Conservation (phyloP, 2,888 invertebrate species). For the Agriotes lineatus region DNA sequence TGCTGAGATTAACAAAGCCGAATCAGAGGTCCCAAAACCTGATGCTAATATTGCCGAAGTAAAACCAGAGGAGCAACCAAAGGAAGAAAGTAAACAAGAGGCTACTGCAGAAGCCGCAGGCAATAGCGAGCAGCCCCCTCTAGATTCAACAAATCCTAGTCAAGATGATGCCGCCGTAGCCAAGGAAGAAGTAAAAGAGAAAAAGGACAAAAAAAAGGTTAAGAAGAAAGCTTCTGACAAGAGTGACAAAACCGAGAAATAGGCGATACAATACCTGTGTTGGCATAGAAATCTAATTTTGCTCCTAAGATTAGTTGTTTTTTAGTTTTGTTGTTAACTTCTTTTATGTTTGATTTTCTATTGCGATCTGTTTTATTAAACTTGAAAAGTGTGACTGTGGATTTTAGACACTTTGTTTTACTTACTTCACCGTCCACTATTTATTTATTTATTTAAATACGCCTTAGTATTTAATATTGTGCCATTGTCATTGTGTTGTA, state of each 20-base stretch:
- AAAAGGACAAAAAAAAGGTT: slow-evolving; percentile 60
- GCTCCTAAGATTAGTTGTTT: slow-evolving; percentile 4
- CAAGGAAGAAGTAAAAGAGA: slow-evolving; percentile 57
- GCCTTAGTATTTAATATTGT: slow-evolving; percentile 20
- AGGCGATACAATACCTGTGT: neutral
- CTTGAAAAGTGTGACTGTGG: slow-evolving; percentile 23
- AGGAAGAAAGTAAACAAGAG: slow-evolving; percentile 36
- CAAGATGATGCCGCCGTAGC: slow-evolving; percentile 16
- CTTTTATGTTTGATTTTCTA: neutral
- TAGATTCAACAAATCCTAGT: slow-evolving; percentile 11
- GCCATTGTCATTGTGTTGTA: slow-evolving; percentile 23
- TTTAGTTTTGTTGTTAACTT: slow-evolving; percentile 21
- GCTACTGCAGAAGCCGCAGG: slow-evolving; percentile 8
- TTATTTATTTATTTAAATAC: slow-evolving; percentile 23
- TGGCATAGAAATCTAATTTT: slow-evolving; percentile 5
- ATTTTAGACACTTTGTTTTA: slow-evolving; percentile 9
- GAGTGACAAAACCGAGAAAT: neutral
- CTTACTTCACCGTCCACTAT: slow-evolving; percentile 25
- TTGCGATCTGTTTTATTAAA: slow-evolving; percentile 16
- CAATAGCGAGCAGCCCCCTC: neutral
- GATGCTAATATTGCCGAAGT: slow-evolving; percentile 46
- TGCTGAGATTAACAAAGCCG: slow-evolving; percentile 27
- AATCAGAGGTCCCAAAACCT: slow-evolving; percentile 42
- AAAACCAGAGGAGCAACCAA: slow-evolving; percentile 43
- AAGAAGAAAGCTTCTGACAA: slow-evolving; percentile 45